Base-by-base conservation (phyloP, 2,113 vertebrate genomes). In the Brachirus orientalis region DNA sequence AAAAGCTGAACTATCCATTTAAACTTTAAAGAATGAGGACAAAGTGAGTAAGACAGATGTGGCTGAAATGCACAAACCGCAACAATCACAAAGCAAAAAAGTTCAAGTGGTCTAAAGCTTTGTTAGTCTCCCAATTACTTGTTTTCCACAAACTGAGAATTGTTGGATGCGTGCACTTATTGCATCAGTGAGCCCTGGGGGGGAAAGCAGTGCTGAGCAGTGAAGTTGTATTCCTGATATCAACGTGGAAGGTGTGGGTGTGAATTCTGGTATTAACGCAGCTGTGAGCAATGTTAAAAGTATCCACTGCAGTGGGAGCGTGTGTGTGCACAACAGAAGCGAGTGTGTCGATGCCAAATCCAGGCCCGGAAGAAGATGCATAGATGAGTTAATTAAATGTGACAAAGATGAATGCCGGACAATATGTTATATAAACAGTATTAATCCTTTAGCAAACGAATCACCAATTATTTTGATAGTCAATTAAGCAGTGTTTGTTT, bases 251-350 rank as follows among this genome's bases (percentile, higher is more conserved):
- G 52, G 76, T 58, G 75, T 64, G 80, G 75, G 78, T 63, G 80
- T 88, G 63, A 75, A 65, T 69, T 69, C 38, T 75, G 61, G 70
- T 63, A 68, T 81, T 63, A 69, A 55, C 11, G 75, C 81, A 78
- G 76, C 76, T 68, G 65, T 88, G 84, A 88, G 79, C 69, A 83
- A 85, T 79, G 84, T 64, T 67, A 45, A 55, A 87, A 85, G 37
- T 52, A 77, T 83, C 75, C 55, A 43, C 33, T 51, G 46, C 36
- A 55, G 72, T 56, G 52, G 10, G 35, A 54, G 66, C 35, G 47
- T 63, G 56, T 20, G 40, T 5, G 40, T 14, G 10, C 12, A 14
- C 40, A 78, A 53, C 22, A 28, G 50, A 46, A 2, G 50, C 1
- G 14, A 63, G 37, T 14, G 36, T 13, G 61, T 55, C 50, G 28